phyloP scores from a whole-genome alignment of 2,797 vertebrate genomes.

The Melanotaenia maccullochi region DNA sequence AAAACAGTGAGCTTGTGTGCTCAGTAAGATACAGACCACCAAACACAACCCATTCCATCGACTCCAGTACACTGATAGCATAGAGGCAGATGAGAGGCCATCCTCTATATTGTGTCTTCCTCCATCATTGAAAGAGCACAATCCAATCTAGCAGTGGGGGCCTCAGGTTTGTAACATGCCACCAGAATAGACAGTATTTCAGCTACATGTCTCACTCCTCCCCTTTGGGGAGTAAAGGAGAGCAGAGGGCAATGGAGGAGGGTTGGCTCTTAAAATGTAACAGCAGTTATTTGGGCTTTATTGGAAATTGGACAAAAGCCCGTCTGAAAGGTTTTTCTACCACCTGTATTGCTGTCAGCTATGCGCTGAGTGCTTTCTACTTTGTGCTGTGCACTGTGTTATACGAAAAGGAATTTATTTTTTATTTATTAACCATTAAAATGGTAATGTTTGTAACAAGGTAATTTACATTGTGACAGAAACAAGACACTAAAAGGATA shows the following conservation, averaged over 20 bases:
- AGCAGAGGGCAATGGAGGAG: conserved; percentile 43
- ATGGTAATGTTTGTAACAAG: neutral
- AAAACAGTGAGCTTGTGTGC: neutral
- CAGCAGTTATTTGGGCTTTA: conserved; percentile 60
- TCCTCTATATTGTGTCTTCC: conserved; percentile 35
- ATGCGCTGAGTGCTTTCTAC: conserved; percentile 23
- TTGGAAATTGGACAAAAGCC: conserved; percentile 52
- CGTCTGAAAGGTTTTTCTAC: conserved; percentile 39
- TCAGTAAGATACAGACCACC: neutral
- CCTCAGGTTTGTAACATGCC: conserved; percentile 30
- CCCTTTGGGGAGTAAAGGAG: conserved; percentile 36
- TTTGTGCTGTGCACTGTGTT: conserved; percentile 3
- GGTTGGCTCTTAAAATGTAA: conserved; percentile 57
- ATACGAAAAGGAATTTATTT: conserved; percentile 37
- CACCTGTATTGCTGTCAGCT: conserved; percentile 20
- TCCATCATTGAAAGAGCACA: conserved; percentile 57
- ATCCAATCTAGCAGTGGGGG: conserved; percentile 39
- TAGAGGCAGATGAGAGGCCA: conserved; percentile 48
- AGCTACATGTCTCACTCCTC: conserved; percentile 38
- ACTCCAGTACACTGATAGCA: conserved; percentile 24
- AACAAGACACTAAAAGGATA: no score
- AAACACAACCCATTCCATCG: neutral
- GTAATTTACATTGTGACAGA: neutral
- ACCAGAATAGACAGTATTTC: conserved; percentile 34
- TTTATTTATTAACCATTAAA: conserved; percentile 10